phyloP scores from a whole-genome alignment of 2,113 vertebrate species.

The Daboia siamensis region DNA sequence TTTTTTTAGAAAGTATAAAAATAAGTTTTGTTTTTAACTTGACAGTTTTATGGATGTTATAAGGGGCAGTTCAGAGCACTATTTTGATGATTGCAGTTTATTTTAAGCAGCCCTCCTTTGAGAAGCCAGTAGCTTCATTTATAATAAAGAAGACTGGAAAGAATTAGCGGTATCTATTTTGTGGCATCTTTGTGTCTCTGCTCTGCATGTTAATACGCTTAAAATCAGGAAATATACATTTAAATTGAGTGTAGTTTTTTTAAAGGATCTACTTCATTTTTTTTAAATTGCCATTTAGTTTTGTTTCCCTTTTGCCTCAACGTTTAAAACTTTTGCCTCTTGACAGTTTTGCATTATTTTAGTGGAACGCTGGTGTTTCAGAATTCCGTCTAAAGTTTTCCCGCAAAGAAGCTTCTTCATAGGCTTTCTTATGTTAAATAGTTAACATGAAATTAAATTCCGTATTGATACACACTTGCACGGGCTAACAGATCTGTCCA shows the following conservation, averaged over 20 bases:
- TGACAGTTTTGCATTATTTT: neutral
- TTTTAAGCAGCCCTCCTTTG: neutral
- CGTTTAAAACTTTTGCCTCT: neutral
- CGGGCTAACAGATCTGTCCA: neutral
- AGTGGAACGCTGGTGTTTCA: neutral
- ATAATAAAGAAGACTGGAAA: neutral
- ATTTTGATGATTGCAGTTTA: neutral
- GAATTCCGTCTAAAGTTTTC: neutral
- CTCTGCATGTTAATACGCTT: neutral
- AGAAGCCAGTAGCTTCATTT: neutral
- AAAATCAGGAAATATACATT: neutral
- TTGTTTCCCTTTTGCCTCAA: neutral
- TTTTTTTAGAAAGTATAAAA: neutral
- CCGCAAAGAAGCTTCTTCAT: neutral
- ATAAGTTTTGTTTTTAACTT: neutral
- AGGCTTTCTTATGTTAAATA: neutral
- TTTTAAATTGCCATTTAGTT: neutral
- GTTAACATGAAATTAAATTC: neutral
- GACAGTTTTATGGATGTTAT: neutral
- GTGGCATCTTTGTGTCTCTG: neutral
- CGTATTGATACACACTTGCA: neutral
- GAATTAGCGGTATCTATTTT: neutral
- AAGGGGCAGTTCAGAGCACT: neutral
- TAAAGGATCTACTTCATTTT: neutral
- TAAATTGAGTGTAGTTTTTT: neutral